Evolutionary conservation across 2,113 vertebrate genomes (phyloP), one percentile per base, ranked within the genome.

Genomic region (Thermophis baileyi): DNA sequence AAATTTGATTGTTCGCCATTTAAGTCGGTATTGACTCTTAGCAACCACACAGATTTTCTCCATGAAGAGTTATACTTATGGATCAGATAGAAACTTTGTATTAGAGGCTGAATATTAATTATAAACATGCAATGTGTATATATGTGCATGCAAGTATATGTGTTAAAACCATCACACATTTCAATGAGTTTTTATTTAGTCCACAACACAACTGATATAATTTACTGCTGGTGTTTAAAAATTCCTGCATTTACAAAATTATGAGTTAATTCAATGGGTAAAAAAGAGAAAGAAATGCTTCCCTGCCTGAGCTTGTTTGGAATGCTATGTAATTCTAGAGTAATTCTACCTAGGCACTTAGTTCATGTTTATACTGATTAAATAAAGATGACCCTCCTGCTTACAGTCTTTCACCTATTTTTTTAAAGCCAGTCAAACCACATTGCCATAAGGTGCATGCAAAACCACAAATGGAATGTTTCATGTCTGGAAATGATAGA

Each of bases 311-410:
- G 49, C 88, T 86, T 93, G 88, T 90, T 90, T 51, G 92, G 55
- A 92, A 85, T 57, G 88, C 53, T 89, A 44, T 50, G 74, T 60
- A 89, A 86, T 93, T 90, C 88, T 53, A 55, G 40, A 55, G 18
- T 55, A 92, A 85, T 88, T 92, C 51, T 85, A 81, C 44, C 49
- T 46, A 89, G 63, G 46, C 44, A n/a, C 57, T 85, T 81, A 69
- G 60, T 87, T 92, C 44, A 85, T 89, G 92, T 92, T 92, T 92
- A 89, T 81, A 86, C 69, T 90, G 92, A 89, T 90, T 93, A 93
- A 93, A 90, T 90, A 93, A 93, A 86, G 74, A 50, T 93, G 88
- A 93, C 74, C 51, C 92, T 90, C 53, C 60, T 50, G 46, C 54
- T 81, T 60, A 5, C 50, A 90, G 88, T 60, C 74, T 86, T 90